phyloP scores from a whole-genome alignment of 2,797 vertebrate species.

The Brachyalestes nurse region DNA sequence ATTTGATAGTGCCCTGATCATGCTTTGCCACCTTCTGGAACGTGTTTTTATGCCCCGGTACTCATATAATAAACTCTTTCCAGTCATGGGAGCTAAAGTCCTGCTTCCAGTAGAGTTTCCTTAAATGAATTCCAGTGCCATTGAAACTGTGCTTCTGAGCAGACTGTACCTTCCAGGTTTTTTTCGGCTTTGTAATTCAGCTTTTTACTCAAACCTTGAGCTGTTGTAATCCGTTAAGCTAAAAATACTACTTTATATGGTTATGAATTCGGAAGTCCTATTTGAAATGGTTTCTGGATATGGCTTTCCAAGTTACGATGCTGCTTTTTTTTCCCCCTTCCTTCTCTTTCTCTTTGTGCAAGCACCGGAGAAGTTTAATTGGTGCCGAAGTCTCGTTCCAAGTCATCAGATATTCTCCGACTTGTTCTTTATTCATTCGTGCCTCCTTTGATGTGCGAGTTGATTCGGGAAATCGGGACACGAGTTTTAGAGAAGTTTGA shows the following conservation, averaged over 20 bases:
- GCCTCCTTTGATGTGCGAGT: constrained; percentile 32
- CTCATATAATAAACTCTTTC: background rate
- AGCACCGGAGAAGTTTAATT: constrained; percentile 30
- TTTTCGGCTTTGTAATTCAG: background rate
- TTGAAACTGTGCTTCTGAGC: background rate
- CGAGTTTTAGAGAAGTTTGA: constrained; percentile 19
- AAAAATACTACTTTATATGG: background rate
- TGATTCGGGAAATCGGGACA: constrained; percentile 35
- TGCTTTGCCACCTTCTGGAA: background rate
- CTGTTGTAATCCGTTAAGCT: background rate
- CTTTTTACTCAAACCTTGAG: constrained; percentile 4
- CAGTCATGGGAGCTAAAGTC: background rate
- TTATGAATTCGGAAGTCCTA: background rate
- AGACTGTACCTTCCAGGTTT: constrained; percentile 2
- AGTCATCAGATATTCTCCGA: constrained; percentile 28
- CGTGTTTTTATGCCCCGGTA: too few species aligned
- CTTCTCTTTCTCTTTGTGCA: background rate
- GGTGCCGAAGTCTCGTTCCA: constrained; percentile 7
- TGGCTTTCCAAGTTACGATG: background rate
- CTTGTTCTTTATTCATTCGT: constrained; percentile 24
- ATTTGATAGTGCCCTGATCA: background rate
- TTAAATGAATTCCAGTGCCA: background rate
- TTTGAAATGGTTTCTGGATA: background rate
- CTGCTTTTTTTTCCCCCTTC: background rate
- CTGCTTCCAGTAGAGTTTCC: background rate